Evolutionary conservation across 1,140 invertebrate species (phyloP).

Genomic region (Coenobita brevimanus): DNA sequence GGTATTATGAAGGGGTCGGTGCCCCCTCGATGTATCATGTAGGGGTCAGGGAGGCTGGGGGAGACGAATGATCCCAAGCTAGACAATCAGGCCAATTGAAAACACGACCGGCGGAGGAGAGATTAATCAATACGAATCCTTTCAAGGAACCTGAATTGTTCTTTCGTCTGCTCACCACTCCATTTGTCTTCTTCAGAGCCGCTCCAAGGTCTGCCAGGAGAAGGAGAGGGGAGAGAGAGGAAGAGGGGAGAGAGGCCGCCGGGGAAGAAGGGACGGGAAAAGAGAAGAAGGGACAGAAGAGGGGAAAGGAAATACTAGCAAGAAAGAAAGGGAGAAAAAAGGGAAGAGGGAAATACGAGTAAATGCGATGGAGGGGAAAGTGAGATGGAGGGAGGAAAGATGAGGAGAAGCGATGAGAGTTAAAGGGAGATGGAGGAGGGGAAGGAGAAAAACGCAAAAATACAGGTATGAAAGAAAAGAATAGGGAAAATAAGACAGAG

Average conservation of each 20-base stretch:
- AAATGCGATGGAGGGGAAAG: neutral
- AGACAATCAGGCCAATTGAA: conserved; percentile 64
- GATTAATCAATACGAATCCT: conserved; percentile 62
- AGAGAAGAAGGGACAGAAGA: neutral
- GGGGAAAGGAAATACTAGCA: neutral
- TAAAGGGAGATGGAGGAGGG: neutral
- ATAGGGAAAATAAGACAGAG: too few relatives aligned
- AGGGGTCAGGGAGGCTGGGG: neutral
- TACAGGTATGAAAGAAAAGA: neutral
- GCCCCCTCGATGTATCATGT: neutral
- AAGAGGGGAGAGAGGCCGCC: neutral
- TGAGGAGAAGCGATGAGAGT: neutral
- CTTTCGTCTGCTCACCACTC: conserved; percentile 60
- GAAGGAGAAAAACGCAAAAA: neutral
- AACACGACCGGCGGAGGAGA: conserved; percentile 48
- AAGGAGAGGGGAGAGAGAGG: neutral
- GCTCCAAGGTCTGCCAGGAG: conserved; percentile 16
- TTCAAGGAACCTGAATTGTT: conserved; percentile 59
- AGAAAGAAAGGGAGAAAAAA: neutral
- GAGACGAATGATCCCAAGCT: conserved; percentile 43
- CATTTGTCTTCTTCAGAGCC: conserved; percentile 60
- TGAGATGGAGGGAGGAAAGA: neutral
- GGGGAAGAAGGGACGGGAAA: neutral
- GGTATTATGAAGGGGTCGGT: neutral
- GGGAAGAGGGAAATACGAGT: neutral